Base-by-base conservation (phyloP, 2,888 invertebrate species). In the Stegophylla sp. region DNA sequence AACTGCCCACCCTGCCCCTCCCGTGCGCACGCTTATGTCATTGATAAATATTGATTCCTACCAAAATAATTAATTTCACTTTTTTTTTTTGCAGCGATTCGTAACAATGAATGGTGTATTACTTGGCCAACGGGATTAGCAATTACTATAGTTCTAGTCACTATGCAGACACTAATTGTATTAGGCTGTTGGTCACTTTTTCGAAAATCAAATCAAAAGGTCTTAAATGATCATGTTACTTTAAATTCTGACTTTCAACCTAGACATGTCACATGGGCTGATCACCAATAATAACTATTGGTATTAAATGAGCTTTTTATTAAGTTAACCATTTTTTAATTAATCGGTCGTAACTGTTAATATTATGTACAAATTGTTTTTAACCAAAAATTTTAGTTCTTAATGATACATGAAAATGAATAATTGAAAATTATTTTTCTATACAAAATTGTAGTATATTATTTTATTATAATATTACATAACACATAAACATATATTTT, bases 131-230 rank as follows among this genome's bases (percentile, higher is more conserved):
- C 84, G 0, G 83, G 84, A n/a, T 74, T 85, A 28, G 83, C 84
- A 15, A 82, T 84, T 34, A 82, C 83, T 15, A 77, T 84, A 23
- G 84, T 84, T 17, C 84, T 84, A 83, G 74, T 85, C 64, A 81
- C 84, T n/a, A 74, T 85, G 23, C 85, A 85, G 76, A 83, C 84
- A 61, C 17, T 84, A 20, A 82, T 85, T 15, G 75, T 85, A 51
- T 76, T 85, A 23, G 83, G 83, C 23, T 85, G 84, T 82, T 85
- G 85, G 83, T 83, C 83, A 72, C 83, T 84, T 17, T 81, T 84
- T 26, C 82, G 83, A 10, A 82, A 83, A 10, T 82, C 82, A n/a
- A 76, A 82, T 61, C 81, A 82, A 59, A 83, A 84, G 61, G 83
- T 71, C 23, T 75, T 83, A 10, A 83, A 82, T 43, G 84, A 84